Percentiles rank a stretch among this genome's conserved stretches.
Conservation (phyloP, 2,797 vertebrate species). For the Clarias platycephalus region DNA sequence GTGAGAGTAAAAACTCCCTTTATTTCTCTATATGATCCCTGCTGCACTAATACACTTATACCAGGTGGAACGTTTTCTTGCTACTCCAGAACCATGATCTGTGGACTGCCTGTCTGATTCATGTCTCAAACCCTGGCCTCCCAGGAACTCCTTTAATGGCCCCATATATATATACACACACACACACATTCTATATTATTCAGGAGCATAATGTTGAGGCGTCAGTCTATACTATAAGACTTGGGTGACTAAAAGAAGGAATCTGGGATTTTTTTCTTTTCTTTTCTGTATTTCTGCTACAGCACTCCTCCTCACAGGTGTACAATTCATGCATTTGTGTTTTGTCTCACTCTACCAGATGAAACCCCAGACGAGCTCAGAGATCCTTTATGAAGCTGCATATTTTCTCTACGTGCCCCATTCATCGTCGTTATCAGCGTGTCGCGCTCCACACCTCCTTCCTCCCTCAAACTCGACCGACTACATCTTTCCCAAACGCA, state of each 20-base stretch:
- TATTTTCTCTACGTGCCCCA: not conserved
- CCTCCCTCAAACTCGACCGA: not conserved
- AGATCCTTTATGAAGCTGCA: not conserved
- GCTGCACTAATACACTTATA: too few species aligned
- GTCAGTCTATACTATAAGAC: not conserved
- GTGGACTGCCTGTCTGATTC: too few species aligned
- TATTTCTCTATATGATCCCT: too few species aligned
- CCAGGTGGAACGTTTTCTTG: too few species aligned
- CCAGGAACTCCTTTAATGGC: too few species aligned
- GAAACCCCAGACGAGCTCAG: not conserved
- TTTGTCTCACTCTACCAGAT: not conserved
- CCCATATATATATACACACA: too few species aligned
- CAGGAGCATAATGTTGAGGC: not conserved
- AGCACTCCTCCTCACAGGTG: not conserved
- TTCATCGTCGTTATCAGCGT: not conserved
- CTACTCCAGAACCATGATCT: too few species aligned
- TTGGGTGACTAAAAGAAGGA: not conserved
- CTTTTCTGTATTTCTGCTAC: not conserved
- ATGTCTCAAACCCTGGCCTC: too few species aligned
- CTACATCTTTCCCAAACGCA: not conserved
- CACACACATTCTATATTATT: not conserved
- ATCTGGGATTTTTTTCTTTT: not conserved
- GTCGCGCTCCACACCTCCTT: not conserved
- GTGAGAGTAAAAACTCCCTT: too few species aligned
- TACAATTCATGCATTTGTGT: not conserved